Evolutionary conservation across 2,113 vertebrate genomes (phyloP), one percentile per base, ranked within the genome.

Genomic region (Ptychochromis oligacanthus): DNA sequence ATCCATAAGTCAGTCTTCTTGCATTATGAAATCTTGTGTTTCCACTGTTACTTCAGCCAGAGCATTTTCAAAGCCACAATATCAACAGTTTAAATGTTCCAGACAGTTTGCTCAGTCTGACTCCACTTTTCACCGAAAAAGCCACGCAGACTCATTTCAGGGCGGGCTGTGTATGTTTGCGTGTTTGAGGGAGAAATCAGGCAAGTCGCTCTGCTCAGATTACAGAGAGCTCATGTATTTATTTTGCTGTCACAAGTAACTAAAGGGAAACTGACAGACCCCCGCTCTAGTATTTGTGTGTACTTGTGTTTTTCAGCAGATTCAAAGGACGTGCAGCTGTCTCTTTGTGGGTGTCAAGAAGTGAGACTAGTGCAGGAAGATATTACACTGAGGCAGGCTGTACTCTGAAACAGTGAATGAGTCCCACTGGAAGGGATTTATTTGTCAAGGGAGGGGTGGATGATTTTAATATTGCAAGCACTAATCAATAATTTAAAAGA

Each of bases 181-280:
- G n/a, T 84, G 82, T 85, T 57, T 65, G 43, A 75, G 34, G 56
- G 26, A 62, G 12, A 80, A 90, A 88, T 79, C 79, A 77, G 34
- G 75, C 38, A 70, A 77, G 86, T 88, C 18, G 58, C 82, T 70
- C 72, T 43, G 31, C 56, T 64, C 54, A 88, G 83, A 89, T 92
- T 88, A 86, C 87, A 84, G 60, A 67, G 58, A 67, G 52, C 80
- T 83, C 55, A 24, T 82, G 75, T 82, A 78, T 84, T 89, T 85
- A 85, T 87, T 87, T 86, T 81, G 60, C 84, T 83, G 79, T 76
- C 79, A 80, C 67, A 65, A 87, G 74, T 70, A 83, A 89, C 82
- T 57, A 88, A 83, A 88, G 20, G 34, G 56, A 65, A 90, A 88
- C 72, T 67, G 60, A 87, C 82, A 85, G 86, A 18, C 54, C 14